These are phyloP conservation scores for Echeneis naucrates DNA, from an alignment of 2,797 vertebrate species.

Conservation along the genomic window DNA sequence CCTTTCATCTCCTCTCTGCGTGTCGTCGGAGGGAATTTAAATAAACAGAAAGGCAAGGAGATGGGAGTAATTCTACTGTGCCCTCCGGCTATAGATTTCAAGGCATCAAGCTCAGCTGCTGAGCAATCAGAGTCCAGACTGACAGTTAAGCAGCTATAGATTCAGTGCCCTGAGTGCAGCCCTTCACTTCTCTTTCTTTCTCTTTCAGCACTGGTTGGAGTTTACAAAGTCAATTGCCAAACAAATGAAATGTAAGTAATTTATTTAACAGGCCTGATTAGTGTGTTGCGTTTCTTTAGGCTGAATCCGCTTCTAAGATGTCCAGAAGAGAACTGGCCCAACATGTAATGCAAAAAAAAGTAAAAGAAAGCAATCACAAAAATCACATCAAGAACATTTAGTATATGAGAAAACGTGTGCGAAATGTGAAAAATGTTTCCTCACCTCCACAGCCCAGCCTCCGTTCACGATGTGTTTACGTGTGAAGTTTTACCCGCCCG, in stretches of 20 bases:
- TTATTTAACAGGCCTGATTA: not conserved
- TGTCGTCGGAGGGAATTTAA: conserved; percentile 42
- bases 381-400: not conserved
- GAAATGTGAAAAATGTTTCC: not conserved
- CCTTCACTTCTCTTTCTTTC: conserved; percentile 46
- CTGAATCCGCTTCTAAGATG: not conserved
- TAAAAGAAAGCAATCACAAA: not conserved
- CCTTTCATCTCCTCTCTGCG: conserved; percentile 41
- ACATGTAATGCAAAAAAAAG: not conserved
- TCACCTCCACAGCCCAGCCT: conserved; percentile 89
- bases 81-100: conserved; percentile 53
- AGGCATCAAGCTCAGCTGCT: conserved; percentile 42
- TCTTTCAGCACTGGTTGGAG: conserved; percentile 95
- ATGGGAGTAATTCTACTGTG: conserved; percentile 46
- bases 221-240: conserved; percentile 97
- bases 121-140: conserved; percentile 53
- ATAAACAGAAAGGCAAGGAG: conserved; percentile 41
- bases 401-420: not conserved
- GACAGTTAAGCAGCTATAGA: conserved; percentile 31
- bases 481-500: conserved; percentile 98
- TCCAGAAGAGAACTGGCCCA: not conserved
- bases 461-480: conserved; percentile 99
- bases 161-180: conserved; percentile 10
- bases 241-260: conserved; percentile 96
- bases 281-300: not conserved